These are phyloP conservation scores for Mesitornis unicolor DNA, from an alignment of 2,113 vertebrate species.

Conservation along the genomic window DNA sequence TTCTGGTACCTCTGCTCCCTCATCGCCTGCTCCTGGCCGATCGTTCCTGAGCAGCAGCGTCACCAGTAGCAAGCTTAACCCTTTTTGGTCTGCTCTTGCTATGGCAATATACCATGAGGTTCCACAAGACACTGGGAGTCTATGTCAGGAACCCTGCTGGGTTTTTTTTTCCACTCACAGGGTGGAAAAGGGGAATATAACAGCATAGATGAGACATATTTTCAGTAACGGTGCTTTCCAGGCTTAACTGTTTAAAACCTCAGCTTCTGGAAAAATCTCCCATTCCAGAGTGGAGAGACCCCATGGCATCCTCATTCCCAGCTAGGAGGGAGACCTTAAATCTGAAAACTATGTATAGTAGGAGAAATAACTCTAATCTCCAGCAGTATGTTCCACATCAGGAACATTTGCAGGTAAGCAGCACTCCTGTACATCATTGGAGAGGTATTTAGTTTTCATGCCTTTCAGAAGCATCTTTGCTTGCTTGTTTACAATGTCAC, in stretches of 20 bases:
- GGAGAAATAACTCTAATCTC: neutral
- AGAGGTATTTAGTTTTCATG: neutral
- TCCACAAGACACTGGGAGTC: neutral
- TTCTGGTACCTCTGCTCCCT: neutral
- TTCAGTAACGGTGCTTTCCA: neutral
- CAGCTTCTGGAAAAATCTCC: neutral
- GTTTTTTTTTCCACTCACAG: neutral
- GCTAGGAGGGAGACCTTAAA: neutral
- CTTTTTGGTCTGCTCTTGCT: neutral
- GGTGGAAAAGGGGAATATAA: neutral
- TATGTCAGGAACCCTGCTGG: neutral
- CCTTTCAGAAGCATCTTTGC: neutral
- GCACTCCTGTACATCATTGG: neutral
- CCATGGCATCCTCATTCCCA: neutral
- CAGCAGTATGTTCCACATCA: neutral
- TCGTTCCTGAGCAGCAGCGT: neutral
- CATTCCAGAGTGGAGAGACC: neutral
- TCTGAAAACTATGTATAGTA: neutral
- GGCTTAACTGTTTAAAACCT: neutral
- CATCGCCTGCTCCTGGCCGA: rapidly evolving
- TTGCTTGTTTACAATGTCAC: neutral
- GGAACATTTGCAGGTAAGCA: neutral
- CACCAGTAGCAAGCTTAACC: neutral
- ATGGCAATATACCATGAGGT: too few species aligned
- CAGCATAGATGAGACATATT: neutral